phyloP scores from a whole-genome alignment of 2,113 vertebrate species.

The Indicator indicator region DNA sequence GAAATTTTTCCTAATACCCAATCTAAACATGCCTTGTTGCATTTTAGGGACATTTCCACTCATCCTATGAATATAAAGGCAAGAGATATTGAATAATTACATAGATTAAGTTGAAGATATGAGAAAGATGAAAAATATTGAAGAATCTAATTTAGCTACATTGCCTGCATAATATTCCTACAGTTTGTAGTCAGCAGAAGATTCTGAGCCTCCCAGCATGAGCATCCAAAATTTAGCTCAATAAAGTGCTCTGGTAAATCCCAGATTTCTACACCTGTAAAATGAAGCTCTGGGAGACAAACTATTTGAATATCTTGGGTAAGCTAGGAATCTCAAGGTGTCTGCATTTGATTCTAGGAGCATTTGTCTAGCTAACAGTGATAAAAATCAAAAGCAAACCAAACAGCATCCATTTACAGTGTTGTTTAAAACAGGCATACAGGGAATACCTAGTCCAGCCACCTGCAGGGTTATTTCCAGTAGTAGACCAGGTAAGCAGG shows the following conservation, averaged over 20 bases:
- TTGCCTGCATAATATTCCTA: not conserved
- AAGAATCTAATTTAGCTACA: not conserved
- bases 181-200: not conserved
- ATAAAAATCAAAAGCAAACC: not conserved
- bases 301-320: not conserved
- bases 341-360: not conserved
- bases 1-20: too few species aligned
- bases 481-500: not conserved
- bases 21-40: not conserved
- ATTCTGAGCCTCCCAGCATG: not conserved
- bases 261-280: not conserved
- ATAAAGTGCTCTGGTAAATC: not conserved
- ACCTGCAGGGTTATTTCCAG: not conserved
- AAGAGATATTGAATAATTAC: not conserved
- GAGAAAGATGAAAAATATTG: not conserved
- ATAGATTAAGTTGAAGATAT: not conserved
- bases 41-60: not conserved
- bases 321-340: rapidly evolving
- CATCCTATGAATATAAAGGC: not conserved
- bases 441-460: not conserved
- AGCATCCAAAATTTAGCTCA: not conserved
- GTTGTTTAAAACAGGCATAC: not conserved
- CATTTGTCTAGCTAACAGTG: not conserved
- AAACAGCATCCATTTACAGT: not conserved
- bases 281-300: not conserved